Evolutionary conservation across 1,140 invertebrate genomes (phyloP), one percentile per base, ranked within the genome.

Genomic region (Monomorium pharaonis): DNA sequence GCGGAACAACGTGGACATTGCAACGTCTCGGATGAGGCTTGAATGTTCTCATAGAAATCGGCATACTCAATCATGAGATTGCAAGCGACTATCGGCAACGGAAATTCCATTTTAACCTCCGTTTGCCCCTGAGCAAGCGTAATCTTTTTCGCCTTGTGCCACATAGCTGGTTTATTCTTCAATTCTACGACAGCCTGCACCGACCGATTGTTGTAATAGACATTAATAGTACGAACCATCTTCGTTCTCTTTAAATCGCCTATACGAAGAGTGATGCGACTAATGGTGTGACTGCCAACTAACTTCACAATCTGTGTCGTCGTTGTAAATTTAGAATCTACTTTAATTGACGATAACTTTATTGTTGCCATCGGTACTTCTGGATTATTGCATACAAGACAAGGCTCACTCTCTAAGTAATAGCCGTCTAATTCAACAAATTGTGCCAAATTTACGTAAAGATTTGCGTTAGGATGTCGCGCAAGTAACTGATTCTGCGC

Each of bases 51-150:
- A 93, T 99, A 99, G 94, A 99, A 99, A 92, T 99, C 99, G 0
- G 98, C 97, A 95, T 99, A 99, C 93, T 99, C 99, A 92, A 99
- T 98, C 98, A 99, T 99, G n/a, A 99, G 95, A 95, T 99, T 99
- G 92, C 99, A 99, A 0, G 99, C 99, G 0, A 99, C 98, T 60
- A 99, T 99, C 0, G 99, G 99, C 37, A 99, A 95, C 0, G 98
- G 98, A 92, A 99, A 99, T 93, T 99, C 98, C 74, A 99, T 98
- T 95, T 99, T 99, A 0, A 99, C 97, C 94, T 99, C 99, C 0
- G 98, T 98, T 94, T 99, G 99, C 0, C 98, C 98, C 9, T 98
- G 97, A 65, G 98, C 97, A 16, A 99, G 94, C 9, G 96, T 97
- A 0, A 99, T 97, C 91, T 98, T 98, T 91, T 99, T 99, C 0